Percentiles rank a stretch among this genome's conserved stretches.
phyloP scores from a whole-genome alignment of 2,888 invertebrate species.

The Oxyteleia sp. region DNA sequence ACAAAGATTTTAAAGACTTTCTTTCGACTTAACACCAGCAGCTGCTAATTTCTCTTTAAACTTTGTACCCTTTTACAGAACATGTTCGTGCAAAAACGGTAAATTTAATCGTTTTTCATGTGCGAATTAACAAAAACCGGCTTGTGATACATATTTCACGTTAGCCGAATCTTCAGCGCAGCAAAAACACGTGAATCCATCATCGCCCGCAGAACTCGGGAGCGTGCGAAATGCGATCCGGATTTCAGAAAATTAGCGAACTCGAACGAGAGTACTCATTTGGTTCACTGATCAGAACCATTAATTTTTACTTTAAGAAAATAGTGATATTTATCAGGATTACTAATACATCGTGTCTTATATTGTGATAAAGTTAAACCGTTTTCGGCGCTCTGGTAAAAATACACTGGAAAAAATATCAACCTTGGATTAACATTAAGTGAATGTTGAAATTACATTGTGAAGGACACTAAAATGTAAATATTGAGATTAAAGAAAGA shows the following conservation, averaged over 20 bases:
- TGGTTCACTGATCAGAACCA: conserved; percentile 36
- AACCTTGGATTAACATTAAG: too few species aligned
- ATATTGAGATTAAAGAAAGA: too few species aligned
- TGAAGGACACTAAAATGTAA: too few species aligned
- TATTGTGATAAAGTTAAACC: background rate
- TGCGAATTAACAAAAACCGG: conserved; percentile 35
- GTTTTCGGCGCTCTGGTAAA: too few species aligned
- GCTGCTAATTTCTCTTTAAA: background rate
- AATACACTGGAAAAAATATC: too few species aligned
- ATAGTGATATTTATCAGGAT: conserved; percentile 9
- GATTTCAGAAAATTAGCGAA: conserved; percentile 48
- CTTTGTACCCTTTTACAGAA: background rate
- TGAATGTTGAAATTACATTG: too few species aligned
- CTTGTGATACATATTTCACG: conserved; percentile 36
- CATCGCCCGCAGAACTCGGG: conserved; percentile 47
- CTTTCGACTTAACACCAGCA: too few species aligned
- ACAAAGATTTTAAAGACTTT: too few species aligned
- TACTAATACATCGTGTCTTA: conserved; percentile 22
- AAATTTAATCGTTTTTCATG: conserved; percentile 12
- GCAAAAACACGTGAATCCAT: conserved; percentile 45
- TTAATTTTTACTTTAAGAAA: conserved; percentile 34
- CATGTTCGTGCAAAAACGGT: background rate
- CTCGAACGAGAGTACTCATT: conserved; percentile 32
- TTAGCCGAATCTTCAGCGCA: conserved; percentile 19
- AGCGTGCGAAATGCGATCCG: conserved; percentile 62